Percentiles rank a stretch among this genome's conserved stretches.
phyloP scores from a whole-genome alignment of 2,888 invertebrate genomes.

The Lasioglossum vierecki region DNA sequence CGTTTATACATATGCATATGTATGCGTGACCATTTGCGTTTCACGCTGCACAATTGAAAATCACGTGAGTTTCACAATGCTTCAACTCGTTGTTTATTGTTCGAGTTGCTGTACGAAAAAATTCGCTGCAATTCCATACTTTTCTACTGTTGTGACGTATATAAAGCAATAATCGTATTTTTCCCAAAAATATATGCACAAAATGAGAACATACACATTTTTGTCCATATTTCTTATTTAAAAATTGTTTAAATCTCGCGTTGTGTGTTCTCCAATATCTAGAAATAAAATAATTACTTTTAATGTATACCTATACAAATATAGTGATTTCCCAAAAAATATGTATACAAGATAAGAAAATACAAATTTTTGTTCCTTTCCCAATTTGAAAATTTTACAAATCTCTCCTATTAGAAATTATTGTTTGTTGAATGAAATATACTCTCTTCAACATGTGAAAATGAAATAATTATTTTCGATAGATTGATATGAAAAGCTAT shows the following conservation, averaged over 20 bases:
- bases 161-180: background rate
- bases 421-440: background rate
- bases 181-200: background rate
- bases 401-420: background rate
- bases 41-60: slow-evolving; percentile 29
- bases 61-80: slow-evolving; percentile 10
- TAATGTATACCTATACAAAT: no score
- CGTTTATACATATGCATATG: slow-evolving; percentile 1
- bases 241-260: background rate
- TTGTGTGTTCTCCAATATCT: background rate
- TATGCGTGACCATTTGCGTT: slow-evolving; percentile 12
- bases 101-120: background rate
- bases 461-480: background rate
- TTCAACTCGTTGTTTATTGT: background rate
- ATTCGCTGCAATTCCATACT: slow-evolving; percentile 3
- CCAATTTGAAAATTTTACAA: background rate
- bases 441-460: background rate
- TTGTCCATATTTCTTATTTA: background rate
- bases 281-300: background rate
- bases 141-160: background rate
- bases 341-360: background rate
- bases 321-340: no score
- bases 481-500: background rate
- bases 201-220: background rate
- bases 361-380: background rate